These are phyloP conservation scores for Watsonalla cultraria DNA, from an alignment of 2,888 invertebrate species.

Conservation along the genomic window DNA sequence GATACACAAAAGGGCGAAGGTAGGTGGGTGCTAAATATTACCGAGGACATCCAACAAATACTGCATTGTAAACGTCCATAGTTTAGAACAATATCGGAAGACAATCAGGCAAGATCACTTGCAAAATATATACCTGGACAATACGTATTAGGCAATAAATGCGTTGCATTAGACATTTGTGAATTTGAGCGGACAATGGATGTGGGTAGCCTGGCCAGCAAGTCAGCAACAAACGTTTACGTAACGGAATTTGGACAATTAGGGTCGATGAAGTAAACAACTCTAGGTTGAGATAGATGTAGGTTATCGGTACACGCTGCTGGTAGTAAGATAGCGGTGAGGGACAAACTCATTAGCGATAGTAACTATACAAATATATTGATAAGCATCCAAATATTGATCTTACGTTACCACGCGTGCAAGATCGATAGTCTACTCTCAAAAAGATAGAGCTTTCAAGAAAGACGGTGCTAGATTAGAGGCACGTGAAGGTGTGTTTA, in stretches of 20 bases:
- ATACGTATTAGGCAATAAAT: constrained; percentile 35
- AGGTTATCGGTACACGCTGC: constrained; percentile 51
- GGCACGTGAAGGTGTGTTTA: constrained; percentile 25
- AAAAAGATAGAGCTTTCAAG: constrained; percentile 4
- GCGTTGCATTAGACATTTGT: constrained; percentile 28
- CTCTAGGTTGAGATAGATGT: constrained; percentile 38
- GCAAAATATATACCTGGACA: constrained; percentile 29
- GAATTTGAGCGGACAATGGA: constrained; percentile 39
- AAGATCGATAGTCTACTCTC: constrained; percentile 15
- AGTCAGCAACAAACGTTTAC: constrained; percentile 32
- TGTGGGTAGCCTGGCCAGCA: constrained; percentile 33
- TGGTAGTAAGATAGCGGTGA: constrained; percentile 28
- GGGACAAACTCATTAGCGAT: constrained; percentile 39
- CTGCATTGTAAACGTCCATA: constrained; percentile 16
- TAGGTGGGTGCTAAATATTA: constrained; percentile 26
- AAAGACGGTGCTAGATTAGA: constrained; percentile 11
- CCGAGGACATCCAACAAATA: constrained; percentile 14
- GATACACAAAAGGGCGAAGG: constrained; percentile 33
- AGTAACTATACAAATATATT: constrained; percentile 31
- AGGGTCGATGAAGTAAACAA: constrained; percentile 51
- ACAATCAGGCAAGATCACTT: constrained; percentile 32
- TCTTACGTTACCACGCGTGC: constrained; percentile 19
- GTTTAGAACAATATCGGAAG: constrained; percentile 21
- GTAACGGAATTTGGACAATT: constrained; percentile 57
- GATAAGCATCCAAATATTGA: constrained; percentile 32